These are phyloP conservation scores for Volucella inflata DNA, from an alignment of 2,888 invertebrate species.

Conservation along the genomic window DNA sequence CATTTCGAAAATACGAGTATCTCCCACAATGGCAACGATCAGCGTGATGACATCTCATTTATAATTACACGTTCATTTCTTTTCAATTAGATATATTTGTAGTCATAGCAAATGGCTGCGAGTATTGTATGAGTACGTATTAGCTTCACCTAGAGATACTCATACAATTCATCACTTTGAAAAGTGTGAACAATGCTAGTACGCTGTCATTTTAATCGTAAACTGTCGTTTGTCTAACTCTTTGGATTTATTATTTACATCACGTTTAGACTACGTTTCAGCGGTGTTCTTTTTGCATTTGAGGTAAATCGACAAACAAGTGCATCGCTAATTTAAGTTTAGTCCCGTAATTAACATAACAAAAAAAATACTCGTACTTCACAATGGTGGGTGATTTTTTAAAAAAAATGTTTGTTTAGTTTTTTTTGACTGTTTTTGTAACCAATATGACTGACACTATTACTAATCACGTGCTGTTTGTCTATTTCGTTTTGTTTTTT, in stretches of 20 bases:
- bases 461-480: constrained; percentile 36
- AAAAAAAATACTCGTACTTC: constrained; percentile 48
- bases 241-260: constrained; percentile 16
- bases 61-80: constrained; percentile 44
- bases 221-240: constrained; percentile 31
- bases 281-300: constrained; percentile 52
- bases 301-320: constrained; percentile 34
- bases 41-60: constrained; percentile 8
- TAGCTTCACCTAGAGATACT: constrained; percentile 37
- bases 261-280: constrained; percentile 45
- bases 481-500: constrained; percentile 55
- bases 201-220: constrained; percentile 60
- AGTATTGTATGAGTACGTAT: background rate
- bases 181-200: constrained; percentile 71
- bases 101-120: too few species aligned
- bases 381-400: constrained; percentile 12
- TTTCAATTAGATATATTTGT: constrained; percentile 36
- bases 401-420: background rate
- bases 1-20: too few species aligned
- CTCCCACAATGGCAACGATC: too few species aligned
- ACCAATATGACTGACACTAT: constrained; percentile 28
- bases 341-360: constrained; percentile 61
- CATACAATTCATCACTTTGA: constrained; percentile 65
- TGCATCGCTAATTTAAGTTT: constrained; percentile 60
- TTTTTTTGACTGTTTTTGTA: too few species aligned